Conservation (phyloP, 2,113 vertebrate genomes). For the Cathartes aura region DNA sequence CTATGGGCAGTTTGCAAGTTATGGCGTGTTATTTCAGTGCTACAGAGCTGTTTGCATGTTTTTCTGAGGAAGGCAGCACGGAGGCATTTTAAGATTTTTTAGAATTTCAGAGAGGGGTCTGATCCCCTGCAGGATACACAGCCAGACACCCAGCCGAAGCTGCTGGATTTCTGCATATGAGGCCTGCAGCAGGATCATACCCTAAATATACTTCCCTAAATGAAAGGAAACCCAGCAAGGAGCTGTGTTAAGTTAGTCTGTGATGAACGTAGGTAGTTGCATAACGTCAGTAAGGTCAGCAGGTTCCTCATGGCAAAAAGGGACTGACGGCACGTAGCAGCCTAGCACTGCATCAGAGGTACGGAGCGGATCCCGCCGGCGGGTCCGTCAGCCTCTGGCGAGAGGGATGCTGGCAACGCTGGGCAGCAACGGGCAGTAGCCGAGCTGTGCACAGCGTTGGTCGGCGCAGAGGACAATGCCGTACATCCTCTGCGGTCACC, state of each 20-base stretch:
- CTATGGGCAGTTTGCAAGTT: not conserved
- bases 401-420: not conserved
- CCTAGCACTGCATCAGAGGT: not conserved
- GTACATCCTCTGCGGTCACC: not conserved
- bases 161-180: not conserved
- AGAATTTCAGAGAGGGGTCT: not conserved
- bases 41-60: too few relatives aligned
- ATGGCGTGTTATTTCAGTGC: too few relatives aligned
- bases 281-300: not conserved
- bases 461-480: rapidly evolving
- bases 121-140: not conserved
- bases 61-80: not conserved
- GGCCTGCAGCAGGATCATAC: not conserved
- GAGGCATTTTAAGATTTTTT: not conserved
- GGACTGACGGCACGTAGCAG: rapidly evolving
- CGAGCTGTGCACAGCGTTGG: rapidly evolving
- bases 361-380: not conserved
- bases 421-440: not conserved
- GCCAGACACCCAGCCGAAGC: not conserved
- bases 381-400: not conserved
- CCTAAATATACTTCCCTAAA: not conserved
- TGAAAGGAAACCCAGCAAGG: not conserved
- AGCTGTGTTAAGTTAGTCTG: too few relatives aligned
- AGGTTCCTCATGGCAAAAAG: not conserved
- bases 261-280: not conserved